phyloP scores from a whole-genome alignment of 2,113 vertebrate species.

The Dromas ardeola region DNA sequence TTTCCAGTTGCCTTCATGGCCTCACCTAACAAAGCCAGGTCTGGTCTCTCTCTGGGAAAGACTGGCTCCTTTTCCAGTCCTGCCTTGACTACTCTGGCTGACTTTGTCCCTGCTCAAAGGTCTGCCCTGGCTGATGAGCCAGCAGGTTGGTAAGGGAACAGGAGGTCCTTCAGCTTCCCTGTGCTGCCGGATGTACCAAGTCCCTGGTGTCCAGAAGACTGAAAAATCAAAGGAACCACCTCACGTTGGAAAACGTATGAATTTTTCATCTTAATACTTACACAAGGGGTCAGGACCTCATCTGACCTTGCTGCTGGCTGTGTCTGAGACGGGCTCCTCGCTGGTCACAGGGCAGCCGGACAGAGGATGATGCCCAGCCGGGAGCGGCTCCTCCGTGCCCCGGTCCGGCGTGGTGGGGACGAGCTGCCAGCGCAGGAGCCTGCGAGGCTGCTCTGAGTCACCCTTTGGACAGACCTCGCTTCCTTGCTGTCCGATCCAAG shows the following conservation, averaged over 20 bases:
- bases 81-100: not conserved
- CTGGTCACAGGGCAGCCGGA: too few relatives aligned
- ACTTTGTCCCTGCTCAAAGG: not conserved
- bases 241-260: not conserved
- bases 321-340: not conserved
- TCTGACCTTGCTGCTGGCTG: not conserved
- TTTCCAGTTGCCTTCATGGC: not conserved
- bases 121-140: not conserved
- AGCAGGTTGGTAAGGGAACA: not conserved
- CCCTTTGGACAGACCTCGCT: not conserved
- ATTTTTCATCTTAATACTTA: not conserved
- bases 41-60: not conserved
- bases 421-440: not conserved
- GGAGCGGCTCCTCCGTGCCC: not conserved
- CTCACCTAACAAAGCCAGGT: not conserved
- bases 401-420: fast-evolving
- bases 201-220: not conserved
- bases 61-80: not conserved
- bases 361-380: fast-evolving
- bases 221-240: not conserved
- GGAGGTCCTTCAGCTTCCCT: not conserved
- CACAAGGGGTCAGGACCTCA: not conserved
- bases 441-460: conserved; percentile 2
- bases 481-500: conserved; percentile 15
- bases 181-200: not conserved